Evolutionary conservation across 2,113 vertebrate genomes (phyloP).

Genomic region (Poicephalus gulielmi): DNA sequence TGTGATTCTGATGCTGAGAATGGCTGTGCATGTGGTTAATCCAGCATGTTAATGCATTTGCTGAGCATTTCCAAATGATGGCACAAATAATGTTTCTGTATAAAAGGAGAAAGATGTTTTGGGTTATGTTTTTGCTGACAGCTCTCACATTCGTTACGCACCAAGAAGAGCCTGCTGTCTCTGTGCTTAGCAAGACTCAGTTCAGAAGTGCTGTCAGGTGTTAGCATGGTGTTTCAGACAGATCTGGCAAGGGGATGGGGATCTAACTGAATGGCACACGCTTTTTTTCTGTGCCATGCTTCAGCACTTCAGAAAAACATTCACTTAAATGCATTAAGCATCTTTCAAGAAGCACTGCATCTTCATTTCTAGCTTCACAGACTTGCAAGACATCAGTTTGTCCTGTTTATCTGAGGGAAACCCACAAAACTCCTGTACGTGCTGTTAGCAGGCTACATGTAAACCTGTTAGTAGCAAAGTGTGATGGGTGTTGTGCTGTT

Average conservation of each 20-base stretch:
- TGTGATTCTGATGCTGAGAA: not conserved
- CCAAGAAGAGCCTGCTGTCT: not conserved
- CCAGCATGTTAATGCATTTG: not conserved
- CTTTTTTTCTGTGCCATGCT: not conserved
- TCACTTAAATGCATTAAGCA: not conserved
- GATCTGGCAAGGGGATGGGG: not conserved
- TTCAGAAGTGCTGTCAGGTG: not conserved
- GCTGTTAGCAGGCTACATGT: not conserved
- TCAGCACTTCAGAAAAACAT: not conserved
- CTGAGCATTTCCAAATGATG: not conserved
- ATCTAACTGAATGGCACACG: rapidly evolving
- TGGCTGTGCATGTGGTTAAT: not conserved
- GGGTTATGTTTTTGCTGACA: not conserved
- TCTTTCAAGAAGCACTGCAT: not conserved
- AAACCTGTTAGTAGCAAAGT: not conserved
- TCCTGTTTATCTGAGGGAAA: not conserved
- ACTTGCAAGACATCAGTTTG: not conserved
- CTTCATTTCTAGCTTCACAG: not conserved
- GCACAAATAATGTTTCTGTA: not conserved
- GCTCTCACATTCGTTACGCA: not conserved
- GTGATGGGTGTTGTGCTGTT: not conserved
- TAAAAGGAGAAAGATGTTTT: not conserved
- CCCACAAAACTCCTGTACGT: not conserved
- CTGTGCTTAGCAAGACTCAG: not conserved
- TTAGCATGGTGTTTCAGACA: not conserved